phyloP scores from a whole-genome alignment of 1,140 invertebrate species.

The Drosophila sulfurigaster region DNA sequence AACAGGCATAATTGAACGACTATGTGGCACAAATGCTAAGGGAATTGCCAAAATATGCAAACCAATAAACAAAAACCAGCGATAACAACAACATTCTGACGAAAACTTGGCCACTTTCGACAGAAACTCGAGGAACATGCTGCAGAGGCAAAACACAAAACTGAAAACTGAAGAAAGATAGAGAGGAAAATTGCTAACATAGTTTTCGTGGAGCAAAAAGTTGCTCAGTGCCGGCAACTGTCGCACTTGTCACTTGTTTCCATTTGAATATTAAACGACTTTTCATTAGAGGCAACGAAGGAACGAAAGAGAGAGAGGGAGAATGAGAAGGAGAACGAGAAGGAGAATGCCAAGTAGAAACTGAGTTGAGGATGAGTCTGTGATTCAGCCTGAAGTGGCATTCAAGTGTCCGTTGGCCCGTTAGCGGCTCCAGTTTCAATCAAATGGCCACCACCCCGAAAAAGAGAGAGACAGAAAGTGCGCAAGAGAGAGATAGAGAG shows the following conservation, averaged over 20 bases:
- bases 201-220: slow-evolving; percentile 10
- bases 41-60: slow-evolving; percentile 14
- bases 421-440: slow-evolving; percentile 39
- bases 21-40: not conserved
- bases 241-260: slow-evolving; percentile 35
- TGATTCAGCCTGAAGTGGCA: slow-evolving; percentile 49
- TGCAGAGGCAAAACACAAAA: not conserved
- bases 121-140: not conserved
- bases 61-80: slow-evolving; percentile 7
- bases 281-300: slow-evolving; percentile 34
- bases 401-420: slow-evolving; percentile 50
- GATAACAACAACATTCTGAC: not conserved
- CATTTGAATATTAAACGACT: slow-evolving; percentile 52
- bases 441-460: slow-evolving; percentile 26
- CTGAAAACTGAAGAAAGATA: not conserved
- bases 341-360: slow-evolving; percentile 24
- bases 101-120: slow-evolving; percentile 3
- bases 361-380: slow-evolving; percentile 1
- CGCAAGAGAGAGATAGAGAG: not conserved
- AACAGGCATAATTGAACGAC: slow-evolving; percentile 4
- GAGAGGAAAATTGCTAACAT: slow-evolving; percentile 14
- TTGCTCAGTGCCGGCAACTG: slow-evolving; percentile 26
- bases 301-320: not conserved
- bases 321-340: slow-evolving; percentile 8
- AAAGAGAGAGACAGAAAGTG: not conserved